Conservation (phyloP, 2,797 vertebrate genomes). For the Otus scops region DNA sequence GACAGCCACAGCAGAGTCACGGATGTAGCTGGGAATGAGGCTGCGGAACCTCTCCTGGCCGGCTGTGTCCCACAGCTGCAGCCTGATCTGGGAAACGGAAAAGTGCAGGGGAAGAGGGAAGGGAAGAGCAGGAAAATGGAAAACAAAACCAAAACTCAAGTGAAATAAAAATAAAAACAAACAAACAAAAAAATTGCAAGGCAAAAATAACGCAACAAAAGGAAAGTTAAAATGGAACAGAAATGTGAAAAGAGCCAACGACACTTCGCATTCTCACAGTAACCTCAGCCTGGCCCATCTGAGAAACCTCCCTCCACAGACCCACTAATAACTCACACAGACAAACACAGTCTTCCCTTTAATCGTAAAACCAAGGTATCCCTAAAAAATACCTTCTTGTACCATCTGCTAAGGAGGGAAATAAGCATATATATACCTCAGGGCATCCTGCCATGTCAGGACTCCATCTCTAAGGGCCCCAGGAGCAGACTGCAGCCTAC, state of each 20-base stretch:
- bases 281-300: not conserved
- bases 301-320: not conserved
- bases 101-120: slow-evolving; percentile 23
- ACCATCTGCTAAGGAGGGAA: not conserved
- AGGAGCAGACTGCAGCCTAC: not conserved
- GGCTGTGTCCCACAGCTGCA: slow-evolving; percentile 92
- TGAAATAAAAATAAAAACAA: slow-evolving; percentile 48
- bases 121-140: slow-evolving; percentile 58
- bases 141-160: slow-evolving; percentile 62
- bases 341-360: not conserved
- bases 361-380: not conserved
- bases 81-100: slow-evolving; percentile 85
- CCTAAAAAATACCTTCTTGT: not conserved
- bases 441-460: not conserved
- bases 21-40: slow-evolving; percentile 92
- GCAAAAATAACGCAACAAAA: slow-evolving; percentile 44
- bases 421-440: not conserved
- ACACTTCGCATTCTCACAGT: not conserved
- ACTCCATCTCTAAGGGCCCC: not conserved
- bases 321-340: not conserved
- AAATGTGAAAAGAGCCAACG: not conserved
- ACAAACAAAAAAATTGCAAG: not conserved
- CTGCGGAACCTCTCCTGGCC: slow-evolving; percentile 90
- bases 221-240: slow-evolving; percentile 37
- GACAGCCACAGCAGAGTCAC: slow-evolving; percentile 89